A percentile compares a stretch with the other conserved stretches of the same genome.
phyloP scores from a whole-genome alignment of 2,113 vertebrate species.

The Onychostoma macrolepis region DNA sequence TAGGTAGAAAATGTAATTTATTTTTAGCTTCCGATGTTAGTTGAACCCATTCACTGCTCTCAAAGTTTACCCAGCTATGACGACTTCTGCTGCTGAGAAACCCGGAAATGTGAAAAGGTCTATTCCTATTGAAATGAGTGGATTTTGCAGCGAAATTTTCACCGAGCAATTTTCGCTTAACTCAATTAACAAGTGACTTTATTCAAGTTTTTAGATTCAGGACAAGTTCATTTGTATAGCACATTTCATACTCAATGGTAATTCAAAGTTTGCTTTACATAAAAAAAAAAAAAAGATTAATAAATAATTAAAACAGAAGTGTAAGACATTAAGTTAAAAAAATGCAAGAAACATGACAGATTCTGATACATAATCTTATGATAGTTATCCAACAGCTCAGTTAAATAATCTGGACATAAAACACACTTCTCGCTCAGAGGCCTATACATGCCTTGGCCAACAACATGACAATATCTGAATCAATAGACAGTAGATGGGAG shows the following conservation, averaged over 20 bases:
- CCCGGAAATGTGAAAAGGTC: neutral
- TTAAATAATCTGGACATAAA: neutral
- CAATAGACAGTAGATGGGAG: neutral
- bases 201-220: neutral
- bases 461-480: neutral
- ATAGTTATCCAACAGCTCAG: neutral
- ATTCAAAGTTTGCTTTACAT: neutral
- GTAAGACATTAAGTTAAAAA: neutral
- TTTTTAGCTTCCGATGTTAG: no score
- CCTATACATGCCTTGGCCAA: neutral
- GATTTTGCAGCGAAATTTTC: neutral
- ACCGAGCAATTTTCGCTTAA: neutral
- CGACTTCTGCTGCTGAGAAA: neutral
- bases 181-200: neutral
- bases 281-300: neutral
- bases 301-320: neutral
- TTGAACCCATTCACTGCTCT: neutral
- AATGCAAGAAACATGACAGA: neutral
- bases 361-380: neutral
- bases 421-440: neutral
- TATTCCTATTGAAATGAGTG: neutral
- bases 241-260: neutral
- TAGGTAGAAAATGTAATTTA: no score
- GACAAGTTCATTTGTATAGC: neutral
- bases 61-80: neutral